Conservation (phyloP, 1,140 invertebrate species). For the Calliopsis andreniformis region DNA sequence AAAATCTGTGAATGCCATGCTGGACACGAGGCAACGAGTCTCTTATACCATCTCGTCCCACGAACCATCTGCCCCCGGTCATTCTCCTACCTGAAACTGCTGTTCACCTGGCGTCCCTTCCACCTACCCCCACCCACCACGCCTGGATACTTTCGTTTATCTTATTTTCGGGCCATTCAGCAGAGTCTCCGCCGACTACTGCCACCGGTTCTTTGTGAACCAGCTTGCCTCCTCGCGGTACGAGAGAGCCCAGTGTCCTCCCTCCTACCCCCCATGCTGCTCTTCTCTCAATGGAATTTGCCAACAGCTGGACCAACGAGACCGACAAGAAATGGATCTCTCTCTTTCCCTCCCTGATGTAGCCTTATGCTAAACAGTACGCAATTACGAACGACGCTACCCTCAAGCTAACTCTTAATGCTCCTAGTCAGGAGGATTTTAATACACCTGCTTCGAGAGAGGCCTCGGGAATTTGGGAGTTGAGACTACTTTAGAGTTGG, state of each 20-base stretch:
- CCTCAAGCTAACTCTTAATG: too few relatives aligned
- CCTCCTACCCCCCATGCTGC: background rate
- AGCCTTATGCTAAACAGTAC: slow-evolving; percentile 1
- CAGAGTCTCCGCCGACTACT: slow-evolving; percentile 39
- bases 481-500: too few relatives aligned
- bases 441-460: too few relatives aligned
- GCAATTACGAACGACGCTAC: background rate
- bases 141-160: slow-evolving; percentile 65
- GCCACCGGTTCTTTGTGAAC: slow-evolving; percentile 60
- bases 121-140: slow-evolving; percentile 30
- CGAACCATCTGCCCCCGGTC: slow-evolving; percentile 62
- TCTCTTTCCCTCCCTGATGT: background rate
- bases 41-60: slow-evolving; percentile 4
- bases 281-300: slow-evolving; percentile 61
- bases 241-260: background rate
- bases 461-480: too few relatives aligned
- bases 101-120: slow-evolving; percentile 59
- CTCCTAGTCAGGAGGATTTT: too few relatives aligned
- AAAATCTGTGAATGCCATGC: slow-evolving; percentile 52
- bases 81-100: slow-evolving; percentile 59
- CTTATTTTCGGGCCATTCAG: slow-evolving; percentile 69
- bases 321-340: slow-evolving; percentile 16
- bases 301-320: slow-evolving; percentile 39
- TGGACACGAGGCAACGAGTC: slow-evolving; percentile 32
- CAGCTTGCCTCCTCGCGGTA: slow-evolving; percentile 26